Evolutionary conservation across 2,113 vertebrate species (phyloP).

Genomic region (Oceanodroma tethys): DNA sequence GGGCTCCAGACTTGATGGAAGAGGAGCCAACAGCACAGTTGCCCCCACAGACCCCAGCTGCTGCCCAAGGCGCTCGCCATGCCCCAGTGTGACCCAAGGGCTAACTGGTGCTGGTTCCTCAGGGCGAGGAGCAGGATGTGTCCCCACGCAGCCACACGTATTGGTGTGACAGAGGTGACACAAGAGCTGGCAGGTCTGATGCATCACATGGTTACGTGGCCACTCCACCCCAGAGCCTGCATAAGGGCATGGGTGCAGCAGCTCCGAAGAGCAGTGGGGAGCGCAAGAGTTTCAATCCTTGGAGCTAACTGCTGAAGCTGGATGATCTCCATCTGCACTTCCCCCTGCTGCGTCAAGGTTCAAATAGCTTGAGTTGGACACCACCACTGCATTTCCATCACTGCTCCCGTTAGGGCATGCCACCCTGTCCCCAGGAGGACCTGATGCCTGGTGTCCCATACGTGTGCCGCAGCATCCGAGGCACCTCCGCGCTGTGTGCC

Average conservation of each 20-base stretch:
- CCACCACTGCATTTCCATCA: background rate
- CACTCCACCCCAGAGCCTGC: background rate
- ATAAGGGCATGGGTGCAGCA: fast-evolving
- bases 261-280: background rate
- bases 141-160: background rate
- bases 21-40: background rate
- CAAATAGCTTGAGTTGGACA: background rate
- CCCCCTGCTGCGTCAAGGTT: background rate
- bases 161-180: background rate
- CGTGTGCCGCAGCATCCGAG: background rate
- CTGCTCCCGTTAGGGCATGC: fast-evolving
- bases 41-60: background rate
- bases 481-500: background rate
- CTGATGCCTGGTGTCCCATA: too few relatives aligned
- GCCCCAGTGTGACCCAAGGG: background rate
- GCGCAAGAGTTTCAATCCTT: background rate
- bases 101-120: background rate
- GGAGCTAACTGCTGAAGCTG: background rate
- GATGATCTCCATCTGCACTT: background rate
- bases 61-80: background rate
- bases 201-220: fast-evolving
- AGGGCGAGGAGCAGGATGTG: background rate
- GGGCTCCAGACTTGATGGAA: background rate
- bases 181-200: background rate
- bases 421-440: background rate